Base-by-base conservation (phyloP, 2,797 vertebrate species). In the Gambusia yucatana region DNA sequence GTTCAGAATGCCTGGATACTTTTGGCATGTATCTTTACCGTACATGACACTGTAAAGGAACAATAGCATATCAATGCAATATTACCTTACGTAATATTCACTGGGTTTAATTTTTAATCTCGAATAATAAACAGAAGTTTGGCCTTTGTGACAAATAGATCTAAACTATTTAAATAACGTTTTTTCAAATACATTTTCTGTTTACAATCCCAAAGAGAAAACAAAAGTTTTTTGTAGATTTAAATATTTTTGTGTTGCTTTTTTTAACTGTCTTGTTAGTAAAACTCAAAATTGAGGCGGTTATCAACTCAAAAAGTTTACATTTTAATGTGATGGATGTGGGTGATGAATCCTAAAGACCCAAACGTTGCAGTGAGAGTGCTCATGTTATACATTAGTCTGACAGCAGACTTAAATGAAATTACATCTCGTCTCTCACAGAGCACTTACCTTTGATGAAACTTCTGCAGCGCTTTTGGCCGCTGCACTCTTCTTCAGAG, bases 371-470 rank as follows among this genome's bases (percentile, higher is more conserved):
- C 78, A 70, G 59, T 16, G 41, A 85, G 44, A 74, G 77, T 80
- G 39, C 65, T 69, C 3, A 44, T 46, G 13, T 13, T 14, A 70
- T 46, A 28, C 6, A 16, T 46, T 28, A 46, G 2, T 70, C 39
- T 70, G 41, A 44, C 33, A 14, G 41, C 3, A 65, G 36, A 41
- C 63, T 25, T 41, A 33, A 67, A 67, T 67, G 36, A 41, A 39
- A 67, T 39, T 41, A 39, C 36, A 46, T 28, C 88, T 77, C 52
- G 81, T 76, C 83, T 88, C 76, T 77, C 28, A 44, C 76, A 65
- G 76, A 88, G 86, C 92, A 92, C 89, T 92, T 93, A 88, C 91
- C 89, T 87, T 80, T 46, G 80, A 39, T 79, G 47, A 84, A 89
- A 90, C 59, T 85, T 84, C 75, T 78, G 77, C 85, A 87, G 80